Base-by-base conservation (phyloP, 2,888 invertebrate genomes). In the Epinotia brunnichana region DNA sequence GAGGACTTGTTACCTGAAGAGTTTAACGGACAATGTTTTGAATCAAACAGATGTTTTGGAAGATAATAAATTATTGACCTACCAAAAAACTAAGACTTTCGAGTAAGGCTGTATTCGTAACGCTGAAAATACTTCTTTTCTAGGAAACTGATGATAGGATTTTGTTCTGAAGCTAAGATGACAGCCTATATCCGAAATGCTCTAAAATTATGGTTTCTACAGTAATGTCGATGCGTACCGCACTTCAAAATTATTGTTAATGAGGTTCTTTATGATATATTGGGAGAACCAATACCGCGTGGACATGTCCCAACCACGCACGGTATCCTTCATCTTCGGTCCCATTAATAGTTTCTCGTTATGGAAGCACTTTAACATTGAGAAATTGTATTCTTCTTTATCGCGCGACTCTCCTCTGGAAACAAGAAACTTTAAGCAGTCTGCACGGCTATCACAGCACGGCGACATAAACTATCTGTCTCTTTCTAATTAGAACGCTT, bases 211-310 rank as follows among this genome's bases (percentile, higher is more conserved):
- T 48, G 7, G 4, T n/a, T 48, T 48, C n/a, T n/a, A 48, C 15
- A 44, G 48, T 13, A 15, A 24, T 7, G 7, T n/a, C 29, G 48
- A 15, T 29, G 13, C 67, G 5, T 72, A 90, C 92, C 90, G 87
- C 17, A 89, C 79, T 85, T 88, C 87, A 75, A 83, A 87, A 69
- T 84, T 86, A 15, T 85, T 76, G 69, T 80, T 86, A 17, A 83
- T 17, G 13, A 85, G 75, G 19, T 83, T 92, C 81, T 95, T 96
- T 85, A 98, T 97, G 1, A 97, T 94, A 83, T 95, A 95, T 2
- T 95, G 94, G 74, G 97, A 97, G 85, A 98, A 95, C 98, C 98
- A 98, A 85, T 96, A 97, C 80, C 98, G 97, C 0, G 97, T 95
- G 15, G 96, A 95, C 89, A 96, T 96, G 83, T 98, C 97, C 98